A percentile compares a stretch with the other conserved stretches of the same genome.
Conservation (phyloP, 2,797 vertebrate species). For the Hirundo rustica region DNA sequence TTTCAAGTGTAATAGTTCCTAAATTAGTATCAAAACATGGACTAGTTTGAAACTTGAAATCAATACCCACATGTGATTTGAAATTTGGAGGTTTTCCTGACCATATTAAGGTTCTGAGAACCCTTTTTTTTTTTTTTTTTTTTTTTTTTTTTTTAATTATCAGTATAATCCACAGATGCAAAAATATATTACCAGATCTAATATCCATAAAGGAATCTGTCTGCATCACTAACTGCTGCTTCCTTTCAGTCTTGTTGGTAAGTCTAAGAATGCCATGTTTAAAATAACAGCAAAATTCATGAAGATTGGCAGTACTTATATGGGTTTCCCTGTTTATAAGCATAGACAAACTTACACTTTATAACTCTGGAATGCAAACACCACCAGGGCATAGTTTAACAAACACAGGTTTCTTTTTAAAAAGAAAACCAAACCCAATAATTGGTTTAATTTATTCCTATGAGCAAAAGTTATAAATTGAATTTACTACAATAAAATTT, state of each 20-base stretch:
- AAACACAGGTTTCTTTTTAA: not conserved
- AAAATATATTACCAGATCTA: not conserved
- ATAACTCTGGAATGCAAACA: not conserved
- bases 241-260: not conserved
- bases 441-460: not conserved
- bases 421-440: not conserved
- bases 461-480: not conserved
- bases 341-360: not conserved
- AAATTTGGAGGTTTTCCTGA: not conserved
- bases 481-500: not conserved
- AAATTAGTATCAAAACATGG: constrained; percentile 52
- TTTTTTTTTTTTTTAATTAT: not conserved
- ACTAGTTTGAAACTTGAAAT: constrained; percentile 48
- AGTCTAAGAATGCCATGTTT: not conserved
- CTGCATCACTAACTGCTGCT: not conserved
- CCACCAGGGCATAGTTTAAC: not conserved
- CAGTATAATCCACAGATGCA: not conserved
- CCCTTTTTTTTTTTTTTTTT: not conserved
- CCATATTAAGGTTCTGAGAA: not conserved
- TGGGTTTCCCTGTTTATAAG: not conserved
- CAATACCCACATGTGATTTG: not conserved
- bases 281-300: not conserved
- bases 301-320: not conserved
- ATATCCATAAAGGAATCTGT: not conserved
- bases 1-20: constrained; percentile 62